These are phyloP conservation scores for Dasypogon diadema DNA, from an alignment of 2,888 invertebrate species.

Conservation along the genomic window DNA sequence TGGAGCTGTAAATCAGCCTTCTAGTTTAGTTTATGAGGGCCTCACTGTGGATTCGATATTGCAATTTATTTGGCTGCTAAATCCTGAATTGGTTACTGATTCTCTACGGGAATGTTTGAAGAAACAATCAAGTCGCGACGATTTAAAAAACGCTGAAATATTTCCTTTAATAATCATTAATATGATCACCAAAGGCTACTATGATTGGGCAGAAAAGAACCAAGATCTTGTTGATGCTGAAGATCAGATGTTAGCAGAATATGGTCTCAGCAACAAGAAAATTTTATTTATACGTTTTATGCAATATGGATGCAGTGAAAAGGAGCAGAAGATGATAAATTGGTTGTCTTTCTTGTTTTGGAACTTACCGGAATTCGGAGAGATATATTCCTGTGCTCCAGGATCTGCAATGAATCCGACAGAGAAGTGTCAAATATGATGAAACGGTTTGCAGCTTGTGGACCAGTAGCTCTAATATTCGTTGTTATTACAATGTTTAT, in stretches of 20 bases:
- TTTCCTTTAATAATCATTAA: not conserved
- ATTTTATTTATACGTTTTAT: not conserved
- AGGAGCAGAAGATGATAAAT: not conserved
- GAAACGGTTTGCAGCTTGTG: too few relatives aligned
- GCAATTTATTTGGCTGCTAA: too few relatives aligned
- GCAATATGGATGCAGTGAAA: not conserved
- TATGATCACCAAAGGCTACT: not conserved
- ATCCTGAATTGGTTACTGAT: not conserved
- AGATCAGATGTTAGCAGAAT: not conserved
- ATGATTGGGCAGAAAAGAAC: not conserved
- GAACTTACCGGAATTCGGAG: not conserved
- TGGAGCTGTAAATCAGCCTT: too few relatives aligned
- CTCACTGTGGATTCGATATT: too few relatives aligned
- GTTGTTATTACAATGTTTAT: too few relatives aligned
- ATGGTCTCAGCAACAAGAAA: not conserved
- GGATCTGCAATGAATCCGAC: not conserved
- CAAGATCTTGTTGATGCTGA: not conserved
- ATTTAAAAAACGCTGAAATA: not conserved
- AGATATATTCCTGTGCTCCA: not conserved
- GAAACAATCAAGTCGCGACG: not conserved
- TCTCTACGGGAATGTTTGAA: not conserved
- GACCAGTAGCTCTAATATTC: too few relatives aligned
- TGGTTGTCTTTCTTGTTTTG: not conserved
- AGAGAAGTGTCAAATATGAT: not conserved
- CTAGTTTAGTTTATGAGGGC: too few relatives aligned